phyloP scores from a whole-genome alignment of 2,888 invertebrate species.

The Stenotaenia linearis region DNA sequence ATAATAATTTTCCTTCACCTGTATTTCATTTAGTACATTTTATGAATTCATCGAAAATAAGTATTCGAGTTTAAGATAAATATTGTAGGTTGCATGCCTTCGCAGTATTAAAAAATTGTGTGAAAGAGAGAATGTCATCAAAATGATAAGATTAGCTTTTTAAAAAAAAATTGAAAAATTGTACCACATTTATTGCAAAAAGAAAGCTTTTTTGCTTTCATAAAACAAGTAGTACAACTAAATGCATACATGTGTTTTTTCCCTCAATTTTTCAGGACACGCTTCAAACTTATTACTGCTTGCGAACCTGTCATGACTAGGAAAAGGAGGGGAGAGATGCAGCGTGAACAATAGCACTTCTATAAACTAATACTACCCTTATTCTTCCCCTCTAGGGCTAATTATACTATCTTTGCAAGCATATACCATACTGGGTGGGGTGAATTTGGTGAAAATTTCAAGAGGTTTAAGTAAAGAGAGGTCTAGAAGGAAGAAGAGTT shows the following conservation, averaged over 20 bases:
- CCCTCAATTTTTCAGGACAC: background rate
- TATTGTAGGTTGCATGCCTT: no score
- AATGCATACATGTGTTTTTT: background rate
- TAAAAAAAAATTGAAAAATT: no score
- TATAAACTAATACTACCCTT: constrained; percentile 17
- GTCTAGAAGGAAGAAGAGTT: background rate
- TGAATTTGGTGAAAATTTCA: background rate
- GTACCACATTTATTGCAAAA: no score
- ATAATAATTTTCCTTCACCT: no score
- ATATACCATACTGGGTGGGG: background rate
- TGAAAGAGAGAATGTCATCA: no score
- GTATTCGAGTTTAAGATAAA: no score
- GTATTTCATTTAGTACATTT: no score
- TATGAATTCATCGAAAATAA: no score
- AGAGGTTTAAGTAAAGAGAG: background rate
- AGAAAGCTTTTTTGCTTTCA: no score
- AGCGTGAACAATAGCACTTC: constrained; percentile 14
- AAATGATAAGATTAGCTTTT: no score
- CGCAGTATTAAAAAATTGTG: no score
- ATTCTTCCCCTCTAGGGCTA: constrained; percentile 19
- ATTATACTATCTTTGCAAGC: background rate
- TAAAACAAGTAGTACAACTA: no score
- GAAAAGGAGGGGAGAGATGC: background rate
- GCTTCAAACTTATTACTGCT: background rate
- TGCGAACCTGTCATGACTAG: background rate